phyloP scores from a whole-genome alignment of 53 echinoderm and acorn worm genomes.

The Holothuria leucospilota region DNA sequence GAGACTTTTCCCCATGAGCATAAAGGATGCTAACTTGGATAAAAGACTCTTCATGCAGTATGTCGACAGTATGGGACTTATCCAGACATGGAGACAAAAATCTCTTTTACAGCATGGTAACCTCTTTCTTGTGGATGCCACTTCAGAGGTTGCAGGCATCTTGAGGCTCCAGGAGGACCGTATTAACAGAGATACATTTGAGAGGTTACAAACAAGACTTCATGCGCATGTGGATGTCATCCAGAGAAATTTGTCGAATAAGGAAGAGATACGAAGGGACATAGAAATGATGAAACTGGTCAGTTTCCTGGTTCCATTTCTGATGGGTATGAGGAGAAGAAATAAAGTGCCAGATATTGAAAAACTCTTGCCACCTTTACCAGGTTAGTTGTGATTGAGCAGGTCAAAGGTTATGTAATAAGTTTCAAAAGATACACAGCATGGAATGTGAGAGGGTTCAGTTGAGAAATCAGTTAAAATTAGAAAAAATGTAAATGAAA shows the following conservation, averaged over 20 bases:
- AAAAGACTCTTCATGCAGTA: slow-evolving; percentile 92
- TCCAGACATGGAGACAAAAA: slow-evolving; percentile 80
- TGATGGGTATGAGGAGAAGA: slow-evolving; percentile 85
- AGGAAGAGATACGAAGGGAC: slow-evolving; percentile 78
- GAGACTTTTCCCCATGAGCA: slow-evolving; percentile 95
- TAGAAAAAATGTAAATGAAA: too few relatives aligned
- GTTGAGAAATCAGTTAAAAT: too few relatives aligned
- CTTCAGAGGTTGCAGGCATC: slow-evolving; percentile 75
- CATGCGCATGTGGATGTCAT: slow-evolving; percentile 95
- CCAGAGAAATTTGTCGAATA: slow-evolving; percentile 79
- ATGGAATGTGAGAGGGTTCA: too few relatives aligned
- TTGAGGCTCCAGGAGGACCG: slow-evolving; percentile 75
- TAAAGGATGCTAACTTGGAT: slow-evolving; percentile 87
- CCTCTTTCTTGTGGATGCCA: slow-evolving; percentile 82
- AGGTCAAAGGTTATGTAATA: background rate
- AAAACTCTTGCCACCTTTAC: slow-evolving; percentile 79
- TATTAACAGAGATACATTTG: slow-evolving; percentile 79
- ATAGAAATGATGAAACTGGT: slow-evolving; percentile 79
- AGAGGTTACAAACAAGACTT: slow-evolving; percentile 90
- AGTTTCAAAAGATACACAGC: too few relatives aligned
- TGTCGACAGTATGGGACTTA: slow-evolving; percentile 76
- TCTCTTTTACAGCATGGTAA: slow-evolving; percentile 79
- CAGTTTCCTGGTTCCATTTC: slow-evolving; percentile 85
- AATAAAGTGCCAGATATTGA: slow-evolving; percentile 94
- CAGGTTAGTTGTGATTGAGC: slow-evolving; percentile 64